These are phyloP conservation scores for Drosophila aldrichi DNA, from an alignment of 2,888 invertebrate species.

Conservation along the genomic window DNA sequence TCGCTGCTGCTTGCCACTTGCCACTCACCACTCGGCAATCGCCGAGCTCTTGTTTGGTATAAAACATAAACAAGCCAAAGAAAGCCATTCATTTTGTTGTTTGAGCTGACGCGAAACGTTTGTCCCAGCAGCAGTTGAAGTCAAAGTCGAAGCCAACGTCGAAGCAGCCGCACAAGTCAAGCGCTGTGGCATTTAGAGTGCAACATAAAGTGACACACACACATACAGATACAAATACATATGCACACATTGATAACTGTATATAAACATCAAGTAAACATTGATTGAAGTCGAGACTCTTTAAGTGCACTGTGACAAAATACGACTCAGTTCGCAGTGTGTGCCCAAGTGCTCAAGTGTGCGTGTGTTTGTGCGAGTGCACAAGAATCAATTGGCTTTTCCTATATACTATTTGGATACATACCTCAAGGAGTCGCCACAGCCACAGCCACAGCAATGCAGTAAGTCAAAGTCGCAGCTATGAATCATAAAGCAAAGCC, in stretches of 20 bases:
- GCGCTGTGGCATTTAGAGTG: slow-evolving; percentile 64
- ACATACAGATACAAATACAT: not conserved
- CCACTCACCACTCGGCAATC: slow-evolving; percentile 42
- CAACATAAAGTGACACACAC: slow-evolving; percentile 31
- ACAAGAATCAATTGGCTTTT: slow-evolving; percentile 7
- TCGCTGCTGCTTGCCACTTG: slow-evolving; percentile 24
- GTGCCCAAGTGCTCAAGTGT: slow-evolving; percentile 8
- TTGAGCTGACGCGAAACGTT: slow-evolving; percentile 80
- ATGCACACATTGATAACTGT: not conserved
- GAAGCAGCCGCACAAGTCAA: slow-evolving; percentile 16
- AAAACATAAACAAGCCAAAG: slow-evolving; percentile 83
- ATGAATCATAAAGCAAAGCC: slow-evolving; percentile 55
- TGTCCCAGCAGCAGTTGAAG: slow-evolving; percentile 56
- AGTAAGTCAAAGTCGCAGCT: slow-evolving; percentile 59
- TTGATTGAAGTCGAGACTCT: slow-evolving; percentile 15
- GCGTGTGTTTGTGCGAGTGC: slow-evolving; percentile 11
- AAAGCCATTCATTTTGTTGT: slow-evolving; percentile 84
- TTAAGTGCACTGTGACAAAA: slow-evolving; percentile 25
- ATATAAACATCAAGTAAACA: not conserved
- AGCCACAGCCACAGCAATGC: slow-evolving; percentile 57
- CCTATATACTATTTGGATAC: slow-evolving; percentile 13
- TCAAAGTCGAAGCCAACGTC: slow-evolving; percentile 31
- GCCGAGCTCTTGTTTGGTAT: slow-evolving; percentile 71
- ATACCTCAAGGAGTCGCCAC: slow-evolving; percentile 26
- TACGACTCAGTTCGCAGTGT: slow-evolving; percentile 15